Evolutionary conservation across 1,140 invertebrate species (phyloP).

Genomic region (Drosophila sproati): DNA sequence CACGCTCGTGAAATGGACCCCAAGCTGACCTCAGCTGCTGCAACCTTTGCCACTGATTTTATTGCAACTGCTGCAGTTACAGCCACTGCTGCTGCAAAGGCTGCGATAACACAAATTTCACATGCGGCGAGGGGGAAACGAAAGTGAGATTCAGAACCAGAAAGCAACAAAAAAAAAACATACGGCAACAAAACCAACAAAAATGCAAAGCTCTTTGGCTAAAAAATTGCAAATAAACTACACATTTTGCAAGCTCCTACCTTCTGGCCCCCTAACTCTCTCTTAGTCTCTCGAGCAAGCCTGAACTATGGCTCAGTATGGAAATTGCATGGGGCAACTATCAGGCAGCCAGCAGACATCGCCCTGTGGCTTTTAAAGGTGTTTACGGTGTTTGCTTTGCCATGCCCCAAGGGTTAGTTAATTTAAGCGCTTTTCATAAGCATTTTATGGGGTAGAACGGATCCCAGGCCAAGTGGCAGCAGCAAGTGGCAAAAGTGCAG

Average conservation of each 20-base stretch:
- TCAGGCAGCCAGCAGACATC: conserved; percentile 68
- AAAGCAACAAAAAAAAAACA: not conserved
- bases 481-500: conserved; percentile 69
- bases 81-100: conserved; percentile 70
- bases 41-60: conserved; percentile 82
- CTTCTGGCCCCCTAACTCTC: not conserved
- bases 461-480: conserved; percentile 20
- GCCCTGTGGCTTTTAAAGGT: conserved; percentile 69
- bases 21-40: conserved; percentile 76
- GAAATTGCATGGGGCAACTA: conserved; percentile 75
- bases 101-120: conserved; percentile 79
- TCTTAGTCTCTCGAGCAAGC: not conserved
- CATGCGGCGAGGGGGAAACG: conserved; percentile 43
- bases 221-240: conserved; percentile 82
- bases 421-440: conserved; percentile 81
- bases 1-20: conserved; percentile 44
- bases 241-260: conserved; percentile 62
- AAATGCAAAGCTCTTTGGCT: conserved; percentile 78
- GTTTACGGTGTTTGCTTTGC: conserved; percentile 75
- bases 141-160: conserved; percentile 19
- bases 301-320: conserved; percentile 50
- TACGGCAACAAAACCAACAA: conserved; percentile 61
- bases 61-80: conserved; percentile 73
- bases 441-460: conserved; percentile 55
- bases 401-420: conserved; percentile 64